A percentile compares a stretch with the other conserved stretches of the same genome.
Conservation (phyloP, 2,797 vertebrate species). For the Sebastiscus albofasciatus region DNA sequence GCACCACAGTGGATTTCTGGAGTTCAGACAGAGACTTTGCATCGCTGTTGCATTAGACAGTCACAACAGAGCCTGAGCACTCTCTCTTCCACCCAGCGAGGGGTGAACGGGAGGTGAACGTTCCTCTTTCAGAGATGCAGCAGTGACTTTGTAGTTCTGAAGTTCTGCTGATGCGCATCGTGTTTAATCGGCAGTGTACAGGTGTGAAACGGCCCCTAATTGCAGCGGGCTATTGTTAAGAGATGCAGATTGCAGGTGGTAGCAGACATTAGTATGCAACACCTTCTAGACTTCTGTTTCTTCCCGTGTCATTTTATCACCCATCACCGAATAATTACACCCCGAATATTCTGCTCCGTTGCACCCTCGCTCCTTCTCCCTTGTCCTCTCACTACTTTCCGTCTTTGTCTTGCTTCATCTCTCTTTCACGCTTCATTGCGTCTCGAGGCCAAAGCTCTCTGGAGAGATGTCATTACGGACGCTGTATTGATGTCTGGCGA, state of each 20-base stretch:
- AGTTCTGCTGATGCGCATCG: background rate
- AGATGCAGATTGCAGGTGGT: conserved; percentile 30
- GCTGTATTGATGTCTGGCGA: conserved; percentile 49
- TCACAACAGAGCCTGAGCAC: background rate
- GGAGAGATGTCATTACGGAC: conserved; percentile 57
- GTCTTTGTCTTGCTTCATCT: conserved; percentile 56
- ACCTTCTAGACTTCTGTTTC: conserved; percentile 25
- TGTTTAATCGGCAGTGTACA: conserved; percentile 37
- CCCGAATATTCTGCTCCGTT: conserved; percentile 40
- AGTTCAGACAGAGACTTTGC: background rate
- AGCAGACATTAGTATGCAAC: conserved; percentile 51
- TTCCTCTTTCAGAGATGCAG: background rate
- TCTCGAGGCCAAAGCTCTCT: conserved; percentile 48
- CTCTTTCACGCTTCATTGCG: conserved; percentile 48
- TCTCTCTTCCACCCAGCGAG: background rate
- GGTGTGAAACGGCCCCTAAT: conserved; percentile 31
- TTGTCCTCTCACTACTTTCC: conserved; percentile 25
- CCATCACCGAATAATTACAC: conserved; percentile 62
- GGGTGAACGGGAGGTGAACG: conserved; percentile 23
- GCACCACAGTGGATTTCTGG: background rate
- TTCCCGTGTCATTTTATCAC: conserved; percentile 59
- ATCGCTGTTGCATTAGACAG: background rate
- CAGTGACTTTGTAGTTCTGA: background rate
- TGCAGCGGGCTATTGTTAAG: conserved; percentile 22
- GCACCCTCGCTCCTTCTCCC: conserved; percentile 24